A percentile compares a stretch with the other conserved stretches of the same genome.
These are phyloP conservation scores for Drosophila mercatorum DNA, from an alignment of 2,888 invertebrate genomes.

Conservation along the genomic window DNA sequence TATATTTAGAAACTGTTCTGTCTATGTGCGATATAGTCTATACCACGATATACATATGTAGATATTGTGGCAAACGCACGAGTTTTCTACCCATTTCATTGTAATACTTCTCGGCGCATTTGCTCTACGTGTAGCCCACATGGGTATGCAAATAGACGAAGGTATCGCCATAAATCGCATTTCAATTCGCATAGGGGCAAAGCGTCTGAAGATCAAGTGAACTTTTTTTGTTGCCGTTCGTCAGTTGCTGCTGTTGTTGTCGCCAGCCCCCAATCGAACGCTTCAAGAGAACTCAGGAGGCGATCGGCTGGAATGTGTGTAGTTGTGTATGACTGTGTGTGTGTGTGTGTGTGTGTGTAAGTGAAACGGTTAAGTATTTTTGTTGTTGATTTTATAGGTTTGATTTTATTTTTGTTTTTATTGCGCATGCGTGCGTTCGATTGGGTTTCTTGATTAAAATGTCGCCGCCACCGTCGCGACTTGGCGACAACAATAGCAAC, in stretches of 20 bases:
- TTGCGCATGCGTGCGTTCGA: conserved; percentile 83
- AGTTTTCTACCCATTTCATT: conserved; percentile 4
- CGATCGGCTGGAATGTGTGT: conserved; percentile 32
- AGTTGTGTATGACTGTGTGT: neutral
- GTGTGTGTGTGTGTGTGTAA: conserved; percentile 33
- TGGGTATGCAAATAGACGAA: conserved; percentile 58
- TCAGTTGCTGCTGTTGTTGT: conserved; percentile 28
- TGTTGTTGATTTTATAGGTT: conserved; percentile 63
- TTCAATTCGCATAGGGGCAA: conserved; percentile 72
- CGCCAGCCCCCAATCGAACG: conserved; percentile 30
- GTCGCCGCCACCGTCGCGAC: conserved; percentile 65
- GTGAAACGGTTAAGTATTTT: conserved; percentile 62
- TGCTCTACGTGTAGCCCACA: conserved; percentile 51
- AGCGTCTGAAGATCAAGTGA: conserved; percentile 62
- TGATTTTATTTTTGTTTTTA: conserved; percentile 72
- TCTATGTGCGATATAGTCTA: neutral
- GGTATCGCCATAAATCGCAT: conserved; percentile 68
- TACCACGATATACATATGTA: conserved; percentile 8
- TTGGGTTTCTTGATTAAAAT: conserved; percentile 82
- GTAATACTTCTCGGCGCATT: conserved; percentile 23
- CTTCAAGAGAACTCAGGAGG: conserved; percentile 35
- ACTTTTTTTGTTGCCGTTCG: conserved; percentile 47
- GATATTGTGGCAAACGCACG: conserved; percentile 5
- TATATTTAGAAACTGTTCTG: neutral
- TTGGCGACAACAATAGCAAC: conserved; percentile 62